phyloP scores from a whole-genome alignment of 2,113 vertebrate genomes.

The Phalacrocorax aristotelis region DNA sequence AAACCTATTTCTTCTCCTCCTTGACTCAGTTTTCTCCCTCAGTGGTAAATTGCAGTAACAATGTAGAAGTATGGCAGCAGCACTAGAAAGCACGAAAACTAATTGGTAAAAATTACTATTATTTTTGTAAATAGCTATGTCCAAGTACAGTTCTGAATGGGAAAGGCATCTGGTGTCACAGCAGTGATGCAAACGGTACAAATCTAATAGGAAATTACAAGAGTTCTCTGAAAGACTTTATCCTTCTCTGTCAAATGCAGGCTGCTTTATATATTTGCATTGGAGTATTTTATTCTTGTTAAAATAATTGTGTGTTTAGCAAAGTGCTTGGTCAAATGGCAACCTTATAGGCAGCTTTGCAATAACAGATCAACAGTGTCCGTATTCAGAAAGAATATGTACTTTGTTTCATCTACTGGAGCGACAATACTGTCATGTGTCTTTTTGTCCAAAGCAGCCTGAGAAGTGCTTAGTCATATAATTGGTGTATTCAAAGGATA shows the following conservation, averaged over 20 bases:
- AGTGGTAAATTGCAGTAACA: neutral
- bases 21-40: neutral
- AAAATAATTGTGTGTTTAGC: neutral
- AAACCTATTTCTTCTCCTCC: neutral
- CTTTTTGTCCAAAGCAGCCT: neutral
- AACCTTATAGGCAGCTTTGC: neutral
- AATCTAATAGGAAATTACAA: neutral
- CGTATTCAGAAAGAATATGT: neutral
- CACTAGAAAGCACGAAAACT: neutral
- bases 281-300: neutral
- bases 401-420: neutral
- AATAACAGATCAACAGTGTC: neutral
- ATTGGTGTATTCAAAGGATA: neutral
- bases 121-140: neutral
- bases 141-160: neutral
- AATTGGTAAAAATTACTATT: neutral
- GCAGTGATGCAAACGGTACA: neutral
- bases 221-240: neutral
- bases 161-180: neutral
- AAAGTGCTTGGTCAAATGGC: neutral
- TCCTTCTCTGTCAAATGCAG: neutral
- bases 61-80: neutral
- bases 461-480: neutral
- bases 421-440: neutral
- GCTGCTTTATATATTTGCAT: neutral